Percentiles rank a stretch among this genome's conserved stretches.
phyloP scores from a whole-genome alignment of 2,888 invertebrate genomes.

The Drosophila macrospina region DNA sequence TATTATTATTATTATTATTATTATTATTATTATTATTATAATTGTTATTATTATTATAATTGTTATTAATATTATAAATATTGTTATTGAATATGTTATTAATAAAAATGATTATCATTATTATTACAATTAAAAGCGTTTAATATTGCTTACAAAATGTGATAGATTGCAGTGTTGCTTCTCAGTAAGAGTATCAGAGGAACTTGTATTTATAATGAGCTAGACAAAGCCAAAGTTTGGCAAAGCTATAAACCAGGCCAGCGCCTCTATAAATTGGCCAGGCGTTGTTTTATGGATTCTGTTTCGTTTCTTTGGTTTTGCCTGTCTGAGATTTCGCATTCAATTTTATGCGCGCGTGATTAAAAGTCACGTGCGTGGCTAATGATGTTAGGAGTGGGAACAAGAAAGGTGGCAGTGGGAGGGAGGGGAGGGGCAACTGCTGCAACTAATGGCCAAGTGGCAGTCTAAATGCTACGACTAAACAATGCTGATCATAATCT shows the following conservation, averaged over 20 bases:
- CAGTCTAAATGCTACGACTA: constrained; percentile 45
- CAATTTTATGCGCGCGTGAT: constrained; percentile 79
- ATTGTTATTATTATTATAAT: no score
- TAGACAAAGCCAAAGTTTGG: constrained; percentile 50
- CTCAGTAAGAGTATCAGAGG: not conserved
- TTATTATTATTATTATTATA: no score
- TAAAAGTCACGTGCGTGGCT: constrained; percentile 81
- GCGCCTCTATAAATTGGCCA: constrained; percentile 56
- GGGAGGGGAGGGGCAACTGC: constrained; percentile 25
- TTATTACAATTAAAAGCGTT: not conserved
- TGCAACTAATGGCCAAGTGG: constrained; percentile 66
- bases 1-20: no score
- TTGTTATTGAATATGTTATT: no score
- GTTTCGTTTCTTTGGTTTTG: not conserved
- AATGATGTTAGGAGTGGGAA: constrained; percentile 29
- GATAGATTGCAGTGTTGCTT: not conserved
- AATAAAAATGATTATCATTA: no score
- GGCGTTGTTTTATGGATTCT: constrained; percentile 30
- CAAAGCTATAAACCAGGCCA: constrained; percentile 59
- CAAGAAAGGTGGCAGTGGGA: not conserved
- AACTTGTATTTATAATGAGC: constrained; percentile 48
- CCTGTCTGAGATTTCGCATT: constrained; percentile 50
- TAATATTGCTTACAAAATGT: not conserved
- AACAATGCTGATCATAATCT: constrained; percentile 78
- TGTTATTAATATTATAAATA: no score